Percentiles rank a stretch among this genome's conserved stretches.
These are phyloP conservation scores for Chaenocephalus aceratus DNA, from an alignment of 2,113 vertebrate genomes.

Conservation along the genomic window DNA sequence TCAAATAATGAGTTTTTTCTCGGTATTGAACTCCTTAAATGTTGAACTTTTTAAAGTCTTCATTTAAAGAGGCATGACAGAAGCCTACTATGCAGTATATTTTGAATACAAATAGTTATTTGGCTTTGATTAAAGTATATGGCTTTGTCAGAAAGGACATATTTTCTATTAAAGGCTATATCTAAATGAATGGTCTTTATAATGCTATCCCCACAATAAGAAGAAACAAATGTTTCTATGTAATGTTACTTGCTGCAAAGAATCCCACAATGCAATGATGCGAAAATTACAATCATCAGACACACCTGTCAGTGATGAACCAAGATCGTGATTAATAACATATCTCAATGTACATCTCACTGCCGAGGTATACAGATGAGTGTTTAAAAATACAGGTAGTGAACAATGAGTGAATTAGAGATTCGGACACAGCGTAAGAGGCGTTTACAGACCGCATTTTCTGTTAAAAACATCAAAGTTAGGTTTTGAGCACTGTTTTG, in stretches of 20 bases:
- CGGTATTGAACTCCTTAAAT: neutral
- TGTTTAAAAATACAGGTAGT: neutral
- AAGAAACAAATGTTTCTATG: neutral
- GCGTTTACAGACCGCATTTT: neutral
- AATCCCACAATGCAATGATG: neutral
- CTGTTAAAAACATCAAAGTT: neutral
- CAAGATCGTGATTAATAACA: neutral
- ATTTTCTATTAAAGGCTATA: too few species aligned
- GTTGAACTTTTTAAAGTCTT: conserved; percentile 7
- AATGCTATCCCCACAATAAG: neutral
- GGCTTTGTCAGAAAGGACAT: too few species aligned
- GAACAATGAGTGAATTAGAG: neutral
- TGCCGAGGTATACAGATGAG: neutral
- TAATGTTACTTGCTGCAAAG: neutral
- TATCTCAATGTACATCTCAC: neutral
- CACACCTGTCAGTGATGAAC: neutral
- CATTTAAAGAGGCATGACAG: conserved; percentile 17
- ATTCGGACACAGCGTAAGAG: neutral
- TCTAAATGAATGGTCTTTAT: neutral
- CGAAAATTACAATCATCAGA: neutral
- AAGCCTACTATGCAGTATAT: neutral
- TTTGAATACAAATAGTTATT: neutral
- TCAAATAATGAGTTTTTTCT: conserved; percentile 19
- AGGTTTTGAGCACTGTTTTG: neutral
- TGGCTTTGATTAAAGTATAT: neutral